Evolutionary conservation across 1,140 invertebrate genomes (phyloP).

Genomic region (Lordiphosa mommai): DNA sequence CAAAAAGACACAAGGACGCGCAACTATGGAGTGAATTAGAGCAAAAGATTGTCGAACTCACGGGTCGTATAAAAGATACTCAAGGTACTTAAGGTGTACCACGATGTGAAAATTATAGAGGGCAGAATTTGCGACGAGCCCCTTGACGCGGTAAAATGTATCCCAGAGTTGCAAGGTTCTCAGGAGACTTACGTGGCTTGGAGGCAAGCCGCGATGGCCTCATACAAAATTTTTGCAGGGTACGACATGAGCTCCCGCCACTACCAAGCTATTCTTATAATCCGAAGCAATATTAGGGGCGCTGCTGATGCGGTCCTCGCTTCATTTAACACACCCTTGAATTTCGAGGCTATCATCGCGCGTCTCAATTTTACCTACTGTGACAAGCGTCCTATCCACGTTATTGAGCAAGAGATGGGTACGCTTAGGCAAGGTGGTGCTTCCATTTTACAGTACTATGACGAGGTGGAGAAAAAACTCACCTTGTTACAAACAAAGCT

Average conservation of each 20-base stretch:
- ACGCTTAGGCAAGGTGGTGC: conserved; percentile 21
- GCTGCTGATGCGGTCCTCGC: neutral
- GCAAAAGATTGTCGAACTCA: too few species aligned
- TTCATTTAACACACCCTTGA: neutral
- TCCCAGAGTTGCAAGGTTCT: neutral
- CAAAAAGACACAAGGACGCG: too few species aligned
- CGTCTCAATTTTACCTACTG: conserved; percentile 27
- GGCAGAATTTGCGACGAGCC: conserved; percentile 4
- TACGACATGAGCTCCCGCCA: neutral
- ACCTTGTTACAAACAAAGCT: conserved; percentile 31
- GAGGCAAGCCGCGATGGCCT: conserved; percentile 3
- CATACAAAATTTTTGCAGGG: neutral
- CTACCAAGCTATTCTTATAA: neutral
- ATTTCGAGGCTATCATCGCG: neutral
- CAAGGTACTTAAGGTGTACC: neutral
- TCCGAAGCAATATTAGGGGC: neutral
- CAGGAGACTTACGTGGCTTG: conserved; percentile 10
- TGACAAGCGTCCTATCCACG: conserved; percentile 29
- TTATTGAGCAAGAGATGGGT: conserved; percentile 27
- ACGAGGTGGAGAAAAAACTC: conserved; percentile 30
- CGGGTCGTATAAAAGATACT: neutral
- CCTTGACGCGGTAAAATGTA: conserved; percentile 8
- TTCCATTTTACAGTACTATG: conserved; percentile 18
- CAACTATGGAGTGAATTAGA: too few species aligned
- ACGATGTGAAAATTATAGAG: neutral